These are phyloP conservation scores for Chrysolina oricalcia DNA, from an alignment of 2,888 invertebrate species.

Conservation along the genomic window DNA sequence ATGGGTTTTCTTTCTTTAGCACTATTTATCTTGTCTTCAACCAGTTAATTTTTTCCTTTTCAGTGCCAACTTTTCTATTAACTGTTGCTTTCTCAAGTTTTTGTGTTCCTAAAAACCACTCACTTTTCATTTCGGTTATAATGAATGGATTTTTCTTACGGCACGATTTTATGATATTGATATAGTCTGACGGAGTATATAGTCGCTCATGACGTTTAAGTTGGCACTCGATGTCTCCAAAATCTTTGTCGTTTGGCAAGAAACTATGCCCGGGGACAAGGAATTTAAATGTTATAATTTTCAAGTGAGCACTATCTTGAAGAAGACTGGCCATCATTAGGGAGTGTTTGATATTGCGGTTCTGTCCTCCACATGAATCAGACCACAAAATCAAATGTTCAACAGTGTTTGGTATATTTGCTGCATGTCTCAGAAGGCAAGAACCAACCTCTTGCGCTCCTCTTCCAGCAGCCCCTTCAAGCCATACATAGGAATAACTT, in stretches of 20 bases:
- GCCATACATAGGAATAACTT: slow-evolving; percentile 53
- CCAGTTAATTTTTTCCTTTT: slow-evolving; percentile 1
- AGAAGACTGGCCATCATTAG: background rate
- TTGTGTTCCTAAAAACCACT: background rate
- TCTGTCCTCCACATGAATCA: slow-evolving; percentile 17
- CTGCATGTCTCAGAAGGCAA: slow-evolving; percentile 39
- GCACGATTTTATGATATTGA: background rate
- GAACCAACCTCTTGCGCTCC: slow-evolving; percentile 57
- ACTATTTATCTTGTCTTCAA: background rate
- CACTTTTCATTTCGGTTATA: no score
- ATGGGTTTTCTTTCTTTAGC: background rate
- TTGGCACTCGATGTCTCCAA: background rate
- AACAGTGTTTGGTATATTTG: background rate
- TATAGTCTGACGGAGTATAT: background rate
- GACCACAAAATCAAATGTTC: slow-evolving; percentile 8
- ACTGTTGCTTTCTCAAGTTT: background rate
- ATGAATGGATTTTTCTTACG: background rate
- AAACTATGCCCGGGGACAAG: background rate
- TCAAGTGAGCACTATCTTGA: background rate
- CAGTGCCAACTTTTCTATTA: background rate
- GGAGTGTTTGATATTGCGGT: background rate
- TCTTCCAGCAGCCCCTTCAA: slow-evolving; percentile 56
- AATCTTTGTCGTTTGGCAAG: background rate
- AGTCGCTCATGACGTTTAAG: background rate
- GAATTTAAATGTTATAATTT: slow-evolving; percentile 4